Evolutionary conservation across 2,797 vertebrate genomes (phyloP).

Genomic region (Sebastes nivosus): DNA sequence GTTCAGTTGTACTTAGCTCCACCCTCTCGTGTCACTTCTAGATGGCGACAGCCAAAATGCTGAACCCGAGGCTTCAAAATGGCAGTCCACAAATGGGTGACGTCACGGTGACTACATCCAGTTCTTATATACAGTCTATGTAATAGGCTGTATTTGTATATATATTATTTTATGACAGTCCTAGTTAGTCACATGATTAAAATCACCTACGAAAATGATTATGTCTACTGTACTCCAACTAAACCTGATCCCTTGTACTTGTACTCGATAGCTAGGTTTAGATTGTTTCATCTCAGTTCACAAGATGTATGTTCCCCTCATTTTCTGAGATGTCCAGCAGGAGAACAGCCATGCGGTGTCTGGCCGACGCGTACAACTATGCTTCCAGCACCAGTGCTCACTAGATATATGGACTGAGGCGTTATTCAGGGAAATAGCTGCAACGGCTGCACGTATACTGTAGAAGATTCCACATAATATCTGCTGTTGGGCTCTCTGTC

Average conservation of each 20-base stretch:
- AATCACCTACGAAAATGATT: neutral
- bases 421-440: slow-evolving; percentile 1
- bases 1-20: too few relatives aligned
- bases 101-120: too few relatives aligned
- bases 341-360: neutral
- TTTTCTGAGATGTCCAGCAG: neutral
- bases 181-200: neutral
- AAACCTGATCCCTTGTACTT: neutral
- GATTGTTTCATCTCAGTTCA: neutral
- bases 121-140: too few relatives aligned
- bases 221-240: neutral
- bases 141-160: neutral
- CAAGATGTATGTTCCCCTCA: neutral
- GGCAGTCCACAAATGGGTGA: too few relatives aligned
- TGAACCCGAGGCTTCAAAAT: too few relatives aligned
- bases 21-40: too few relatives aligned
- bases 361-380: neutral
- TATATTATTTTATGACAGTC: neutral
- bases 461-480: slow-evolving; percentile 3
- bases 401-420: neutral
- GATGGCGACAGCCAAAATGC: too few relatives aligned
- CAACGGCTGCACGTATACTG: neutral
- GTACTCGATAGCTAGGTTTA: neutral
- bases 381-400: neutral
- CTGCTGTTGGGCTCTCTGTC: neutral